Percentiles rank a stretch among this genome's conserved stretches.
phyloP scores from a whole-genome alignment of 2,888 invertebrate genomes.

The Pasiphila rectangulata region DNA sequence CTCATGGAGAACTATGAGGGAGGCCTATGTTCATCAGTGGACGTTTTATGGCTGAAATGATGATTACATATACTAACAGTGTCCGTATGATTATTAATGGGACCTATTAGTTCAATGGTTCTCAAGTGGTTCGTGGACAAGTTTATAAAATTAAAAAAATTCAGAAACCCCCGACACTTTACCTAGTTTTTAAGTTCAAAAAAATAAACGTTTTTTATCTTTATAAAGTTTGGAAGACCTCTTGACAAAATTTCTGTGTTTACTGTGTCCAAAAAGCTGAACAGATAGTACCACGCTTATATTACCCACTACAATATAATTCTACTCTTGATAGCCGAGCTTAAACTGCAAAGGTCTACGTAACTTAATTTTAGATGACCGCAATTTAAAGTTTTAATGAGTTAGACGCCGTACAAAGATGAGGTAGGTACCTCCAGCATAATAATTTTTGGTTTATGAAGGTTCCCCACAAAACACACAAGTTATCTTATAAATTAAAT shows the following conservation, averaged over 20 bases:
- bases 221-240: not conserved
- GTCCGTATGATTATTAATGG: no score
- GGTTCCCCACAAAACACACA: not conserved
- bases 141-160: no score
- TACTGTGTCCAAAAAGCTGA: not conserved
- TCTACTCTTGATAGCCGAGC: conserved; percentile 6
- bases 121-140: no score
- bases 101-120: no score
- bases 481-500: no score
- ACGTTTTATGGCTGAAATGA: no score
- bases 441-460: conserved; percentile 29
- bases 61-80: no score
- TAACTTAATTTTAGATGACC: conserved; percentile 45
- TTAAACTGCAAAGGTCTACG: conserved; percentile 29
- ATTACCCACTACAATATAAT: conserved; percentile 3
- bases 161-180: no score
- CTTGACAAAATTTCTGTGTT: not conserved
- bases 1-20: no score
- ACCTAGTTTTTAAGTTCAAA: not conserved
- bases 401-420: conserved; percentile 39
- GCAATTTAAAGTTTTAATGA: conserved; percentile 52
- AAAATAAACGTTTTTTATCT: not conserved
- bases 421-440: conserved; percentile 35
- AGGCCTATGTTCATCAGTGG: no score
- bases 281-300: not conserved